Evolutionary conservation across 2,888 invertebrate species (phyloP), one percentile per base, ranked within the genome.

Genomic region (Leptopilina myrica): DNA sequence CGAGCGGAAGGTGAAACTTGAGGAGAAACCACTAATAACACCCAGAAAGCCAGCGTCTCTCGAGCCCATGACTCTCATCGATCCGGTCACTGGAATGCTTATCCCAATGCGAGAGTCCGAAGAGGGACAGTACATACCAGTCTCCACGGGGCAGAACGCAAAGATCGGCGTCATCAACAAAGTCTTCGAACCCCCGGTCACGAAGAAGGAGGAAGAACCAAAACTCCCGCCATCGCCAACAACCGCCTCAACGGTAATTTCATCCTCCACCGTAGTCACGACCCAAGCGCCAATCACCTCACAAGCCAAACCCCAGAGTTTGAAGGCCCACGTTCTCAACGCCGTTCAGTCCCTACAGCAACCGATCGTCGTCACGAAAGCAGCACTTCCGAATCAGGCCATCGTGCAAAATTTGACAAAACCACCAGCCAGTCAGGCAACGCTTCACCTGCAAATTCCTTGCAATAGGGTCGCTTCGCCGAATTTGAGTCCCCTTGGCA

Each of bases 61-160:
- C 11, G 95, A 95, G 86, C 94, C 95, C 0, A 94, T 94, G 87
- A 94, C 94, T 5, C 89, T 96, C 20, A 95, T 96, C 65, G 96
- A 96, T 91, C 95, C 96, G 0, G 95, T 95, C 0, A 96, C 96
- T 0, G 96, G 96, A 2, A 92, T 95, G 85, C 92, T 96, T 53
- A 95, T 94, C 79, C 95, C 95, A 0, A 94, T 95, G 94, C 93
- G 94, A 86, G 95, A 95, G 85, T 94, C 94, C 73, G 95, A 95
- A 87, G 96, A 95, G 87, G 95, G 95, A 12, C 94, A 94, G 85
- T 95, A 95, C 88, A 93, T 95, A 79, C 94, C 95, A 2, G 92
- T 95, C 40, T 5, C 43, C 1, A 43, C 43, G 8, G 43, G 43
- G 0, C 43, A 43, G 1, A 43, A 43, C 8, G 92, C 93, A 0